Base-by-base conservation (phyloP, 2,888 invertebrate species). In the Metopia argyrocephala region DNA sequence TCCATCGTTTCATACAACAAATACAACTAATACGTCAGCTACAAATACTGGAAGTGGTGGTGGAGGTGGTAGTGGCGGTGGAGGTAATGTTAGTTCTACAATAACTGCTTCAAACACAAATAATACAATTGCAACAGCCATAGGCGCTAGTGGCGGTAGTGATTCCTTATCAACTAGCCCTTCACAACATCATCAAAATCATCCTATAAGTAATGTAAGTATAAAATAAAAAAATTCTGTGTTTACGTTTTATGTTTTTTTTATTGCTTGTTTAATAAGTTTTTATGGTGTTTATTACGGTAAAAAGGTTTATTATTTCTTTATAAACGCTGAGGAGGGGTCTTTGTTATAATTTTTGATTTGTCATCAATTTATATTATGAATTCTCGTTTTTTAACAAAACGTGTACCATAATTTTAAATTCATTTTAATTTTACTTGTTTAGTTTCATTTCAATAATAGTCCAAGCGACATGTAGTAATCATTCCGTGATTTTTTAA, bases 91-190 rank as follows among this genome's bases (percentile, higher is more conserved):
- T 23, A 84, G 83, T 61, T 57, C 76, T 1, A n/a, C 23, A 21
- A 18, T 65, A 45, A 48, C 52, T 62, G 87, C 74, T 27, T 64
- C 69, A 9, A 83, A 78, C 68, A 76, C 85, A 85, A 82, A 84
- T 45, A 82, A 86, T 48, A 15, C 21, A 62, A 64, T 57, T 70
- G 82, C 83, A 23, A 56, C 61, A 20, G 81, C 80, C 38, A 45
- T 59, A 20, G 80, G 83, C 38, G 68, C 82, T 61, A 83, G 85
- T 59, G 85, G 84, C 9, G 83, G 83, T 46, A 85, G 82, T 57
- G 89, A 90, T 81, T 89, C 90, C 57, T 86, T 90, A 46, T 90
- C 90, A 66, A 89, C 86, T 83, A 90, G 89, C 79, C 90, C 90
- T 65, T 86, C 88, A 52, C 87, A 86, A 79, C 87, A 87, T 27